phyloP scores from a whole-genome alignment of 2,888 invertebrate species.

The Cerastis rubricosa region DNA sequence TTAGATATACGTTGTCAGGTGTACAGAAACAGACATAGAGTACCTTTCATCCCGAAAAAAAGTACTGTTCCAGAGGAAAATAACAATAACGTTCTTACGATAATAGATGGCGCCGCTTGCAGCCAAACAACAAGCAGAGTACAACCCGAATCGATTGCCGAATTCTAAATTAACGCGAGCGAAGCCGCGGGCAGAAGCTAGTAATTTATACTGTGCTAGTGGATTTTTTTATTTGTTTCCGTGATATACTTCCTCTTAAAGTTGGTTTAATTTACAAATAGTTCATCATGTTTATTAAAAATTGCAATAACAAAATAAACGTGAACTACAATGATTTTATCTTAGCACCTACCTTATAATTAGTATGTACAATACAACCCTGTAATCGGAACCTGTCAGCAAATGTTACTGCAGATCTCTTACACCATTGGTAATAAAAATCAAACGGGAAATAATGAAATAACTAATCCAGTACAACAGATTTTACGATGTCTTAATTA shows the following conservation, averaged over 20 bases:
- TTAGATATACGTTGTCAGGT: too few relatives aligned
- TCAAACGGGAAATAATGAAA: constrained; percentile 36
- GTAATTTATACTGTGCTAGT: too few relatives aligned
- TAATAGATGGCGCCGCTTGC: too few relatives aligned
- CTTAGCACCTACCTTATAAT: not conserved
- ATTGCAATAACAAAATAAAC: not conserved
- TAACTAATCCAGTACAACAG: constrained; percentile 19
- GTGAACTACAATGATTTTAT: not conserved
- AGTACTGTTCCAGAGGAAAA: too few relatives aligned
- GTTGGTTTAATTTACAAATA: not conserved
- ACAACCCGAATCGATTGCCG: too few relatives aligned
- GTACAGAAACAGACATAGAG: too few relatives aligned
- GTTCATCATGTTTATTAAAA: not conserved
- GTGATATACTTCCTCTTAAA: constrained; percentile 6
- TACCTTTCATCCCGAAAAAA: too few relatives aligned
- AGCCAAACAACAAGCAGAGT: too few relatives aligned
- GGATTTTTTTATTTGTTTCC: constrained; percentile 6
- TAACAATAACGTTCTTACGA: too few relatives aligned
- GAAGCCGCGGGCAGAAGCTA: too few relatives aligned
- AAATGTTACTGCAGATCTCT: constrained; percentile 39
- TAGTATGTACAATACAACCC: constrained; percentile 21
- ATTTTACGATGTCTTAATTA: constrained; percentile 57
- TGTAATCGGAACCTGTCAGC: constrained; percentile 13
- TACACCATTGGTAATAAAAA: constrained; percentile 29
- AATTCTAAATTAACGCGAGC: too few relatives aligned